A percentile compares a stretch with the other conserved stretches of the same genome.
Conservation (phyloP, 2,113 vertebrate genomes). For the Dasyprocta punctata region DNA sequence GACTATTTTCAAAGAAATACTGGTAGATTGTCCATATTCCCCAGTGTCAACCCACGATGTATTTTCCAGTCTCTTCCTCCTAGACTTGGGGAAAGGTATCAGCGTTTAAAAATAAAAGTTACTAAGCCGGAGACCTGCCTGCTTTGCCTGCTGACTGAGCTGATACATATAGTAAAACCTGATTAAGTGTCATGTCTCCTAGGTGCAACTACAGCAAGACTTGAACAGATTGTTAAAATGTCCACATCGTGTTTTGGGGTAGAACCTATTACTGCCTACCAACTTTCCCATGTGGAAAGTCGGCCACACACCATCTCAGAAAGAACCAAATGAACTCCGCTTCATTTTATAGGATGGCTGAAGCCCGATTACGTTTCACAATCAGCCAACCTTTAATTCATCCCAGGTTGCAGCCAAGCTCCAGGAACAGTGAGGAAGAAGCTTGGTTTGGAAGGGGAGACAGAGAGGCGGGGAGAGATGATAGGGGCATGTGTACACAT, state of each 20-base stretch:
- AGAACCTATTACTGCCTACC: neutral
- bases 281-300: constrained; percentile 55
- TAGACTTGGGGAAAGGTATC: constrained; percentile 24
- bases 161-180: neutral
- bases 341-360: constrained; percentile 69
- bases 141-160: neutral
- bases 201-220: neutral
- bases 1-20: constrained; percentile 73
- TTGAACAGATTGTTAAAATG: constrained; percentile 32
- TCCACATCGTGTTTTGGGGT: neutral
- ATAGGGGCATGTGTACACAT: neutral
- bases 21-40: constrained; percentile 53
- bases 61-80: constrained; percentile 69
- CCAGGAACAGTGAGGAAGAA: neutral
- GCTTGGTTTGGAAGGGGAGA: constrained; percentile 24
- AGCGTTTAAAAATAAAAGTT: constrained; percentile 62
- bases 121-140: constrained; percentile 6
- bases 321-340: constrained; percentile 68
- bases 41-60: constrained; percentile 58
- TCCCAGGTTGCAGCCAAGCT: constrained; percentile 66
- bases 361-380: constrained; percentile 67
- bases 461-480: neutral
- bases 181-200: constrained; percentile 25
- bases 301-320: constrained; percentile 60
- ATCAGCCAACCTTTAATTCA: constrained; percentile 75